Conservation (phyloP, 2,113 vertebrate genomes). For the Syrmaticus mikado region DNA sequence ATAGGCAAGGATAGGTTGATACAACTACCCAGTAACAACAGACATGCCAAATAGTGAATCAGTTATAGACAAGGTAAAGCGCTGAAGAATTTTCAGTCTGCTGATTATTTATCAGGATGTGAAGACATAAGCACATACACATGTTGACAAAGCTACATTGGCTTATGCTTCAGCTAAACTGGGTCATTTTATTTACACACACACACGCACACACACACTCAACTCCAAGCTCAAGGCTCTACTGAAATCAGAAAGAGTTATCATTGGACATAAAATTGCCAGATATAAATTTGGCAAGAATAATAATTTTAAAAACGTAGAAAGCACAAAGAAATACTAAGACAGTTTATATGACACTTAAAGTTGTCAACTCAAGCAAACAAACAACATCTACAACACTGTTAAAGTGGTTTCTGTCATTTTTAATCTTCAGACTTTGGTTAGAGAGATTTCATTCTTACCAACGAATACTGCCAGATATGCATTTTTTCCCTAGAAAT, state of each 20-base stretch:
- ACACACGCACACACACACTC: not conserved
- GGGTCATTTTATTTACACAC: fast-evolving
- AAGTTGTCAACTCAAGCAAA: fast-evolving
- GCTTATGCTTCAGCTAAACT: not conserved
- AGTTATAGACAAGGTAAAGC: not conserved
- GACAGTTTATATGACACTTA: not conserved
- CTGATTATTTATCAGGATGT: not conserved
- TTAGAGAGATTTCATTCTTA: not conserved
- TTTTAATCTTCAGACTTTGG: not conserved
- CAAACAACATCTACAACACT: not conserved
- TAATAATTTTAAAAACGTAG: not conserved
- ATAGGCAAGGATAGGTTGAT: not conserved
- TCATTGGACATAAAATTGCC: not conserved
- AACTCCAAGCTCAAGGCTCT: not conserved
- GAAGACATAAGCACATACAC: not conserved
- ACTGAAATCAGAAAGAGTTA: not conserved
- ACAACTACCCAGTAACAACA: not conserved
- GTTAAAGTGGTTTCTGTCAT: not conserved
- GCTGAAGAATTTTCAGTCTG: not conserved
- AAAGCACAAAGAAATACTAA: not conserved
- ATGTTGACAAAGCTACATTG: not conserved
- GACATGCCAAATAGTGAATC: not conserved
- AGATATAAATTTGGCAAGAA: not conserved
- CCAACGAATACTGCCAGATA: not conserved
- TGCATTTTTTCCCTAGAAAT: not conserved